A percentile compares a stretch with the other conserved stretches of the same genome.
Conservation (phyloP, 2,797 vertebrate species). For the Simalia tracyae region DNA sequence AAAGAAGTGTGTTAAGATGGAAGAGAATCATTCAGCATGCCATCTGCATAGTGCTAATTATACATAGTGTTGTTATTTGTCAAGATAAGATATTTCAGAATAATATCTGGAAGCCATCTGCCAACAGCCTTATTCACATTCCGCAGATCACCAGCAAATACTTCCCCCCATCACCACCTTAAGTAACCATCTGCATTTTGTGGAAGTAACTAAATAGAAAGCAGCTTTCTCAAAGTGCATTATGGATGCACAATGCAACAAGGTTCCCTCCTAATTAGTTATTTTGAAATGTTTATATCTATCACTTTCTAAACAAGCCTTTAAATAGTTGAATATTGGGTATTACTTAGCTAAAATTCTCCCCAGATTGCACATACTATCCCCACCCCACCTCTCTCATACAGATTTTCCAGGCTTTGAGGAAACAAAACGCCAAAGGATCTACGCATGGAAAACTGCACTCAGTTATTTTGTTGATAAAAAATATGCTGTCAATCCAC, state of each 20-base stretch:
- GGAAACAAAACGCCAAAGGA: constrained; percentile 45
- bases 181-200: constrained; percentile 49
- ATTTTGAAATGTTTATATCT: constrained; percentile 50
- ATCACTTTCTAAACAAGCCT: constrained; percentile 33
- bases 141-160: constrained; percentile 63
- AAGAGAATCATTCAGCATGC: constrained; percentile 59
- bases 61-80: constrained; percentile 69
- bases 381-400: not conserved
- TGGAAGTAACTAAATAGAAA: constrained; percentile 45
- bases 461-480: constrained; percentile 51
- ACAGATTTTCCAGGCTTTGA: constrained; percentile 41
- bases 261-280: constrained; percentile 39
- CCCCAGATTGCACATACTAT: constrained; percentile 15
- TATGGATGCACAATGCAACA: constrained; percentile 34
- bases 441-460: constrained; percentile 41
- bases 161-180: not conserved
- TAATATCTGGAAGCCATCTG: constrained; percentile 74
- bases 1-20: constrained; percentile 48
- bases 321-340: constrained; percentile 26
- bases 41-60: constrained; percentile 75
- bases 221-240: constrained; percentile 51
- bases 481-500: constrained; percentile 33
- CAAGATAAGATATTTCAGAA: constrained; percentile 74
- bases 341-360: constrained; percentile 43
- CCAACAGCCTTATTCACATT: constrained; percentile 70